Conservation (phyloP, 2,797 vertebrate species). For the Capromys pilorides region DNA sequence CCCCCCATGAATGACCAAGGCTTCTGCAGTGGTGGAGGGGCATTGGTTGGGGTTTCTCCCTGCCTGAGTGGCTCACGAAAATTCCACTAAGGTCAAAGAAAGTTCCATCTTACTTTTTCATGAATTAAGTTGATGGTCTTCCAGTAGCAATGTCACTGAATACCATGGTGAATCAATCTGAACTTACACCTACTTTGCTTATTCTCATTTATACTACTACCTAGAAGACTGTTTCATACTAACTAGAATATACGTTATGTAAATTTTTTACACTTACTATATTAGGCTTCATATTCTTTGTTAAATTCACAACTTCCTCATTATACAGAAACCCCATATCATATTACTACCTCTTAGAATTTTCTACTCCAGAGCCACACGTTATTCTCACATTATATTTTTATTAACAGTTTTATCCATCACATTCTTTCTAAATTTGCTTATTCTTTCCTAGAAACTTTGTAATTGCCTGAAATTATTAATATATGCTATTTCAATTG, state of each 20-base stretch:
- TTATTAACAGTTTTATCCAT: not conserved
- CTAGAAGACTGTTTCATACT: not conserved
- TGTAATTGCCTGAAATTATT: not conserved
- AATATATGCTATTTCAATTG: not conserved
- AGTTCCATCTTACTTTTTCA: not conserved
- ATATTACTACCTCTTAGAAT: not conserved
- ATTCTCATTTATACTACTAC: not conserved
- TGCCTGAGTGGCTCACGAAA: too few species aligned
- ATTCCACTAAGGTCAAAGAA: too few species aligned
- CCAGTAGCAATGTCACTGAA: not conserved
- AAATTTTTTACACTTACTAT: conserved; percentile 10
- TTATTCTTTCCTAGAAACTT: not conserved
- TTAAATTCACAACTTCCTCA: not conserved
- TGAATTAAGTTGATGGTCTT: not conserved
- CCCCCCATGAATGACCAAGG: too few species aligned
- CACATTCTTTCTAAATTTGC: not conserved
- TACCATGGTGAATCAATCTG: not conserved
- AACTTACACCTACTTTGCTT: not conserved
- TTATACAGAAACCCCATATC: not conserved
- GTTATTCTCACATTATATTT: not conserved
- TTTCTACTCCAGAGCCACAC: not conserved
- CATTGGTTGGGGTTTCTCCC: too few species aligned
- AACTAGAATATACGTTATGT: not conserved
- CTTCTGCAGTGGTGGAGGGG: too few species aligned
- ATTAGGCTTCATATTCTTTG: not conserved